These are phyloP conservation scores for Pluvianellus socialis DNA, from an alignment of 2,113 vertebrate genomes.

Conservation along the genomic window DNA sequence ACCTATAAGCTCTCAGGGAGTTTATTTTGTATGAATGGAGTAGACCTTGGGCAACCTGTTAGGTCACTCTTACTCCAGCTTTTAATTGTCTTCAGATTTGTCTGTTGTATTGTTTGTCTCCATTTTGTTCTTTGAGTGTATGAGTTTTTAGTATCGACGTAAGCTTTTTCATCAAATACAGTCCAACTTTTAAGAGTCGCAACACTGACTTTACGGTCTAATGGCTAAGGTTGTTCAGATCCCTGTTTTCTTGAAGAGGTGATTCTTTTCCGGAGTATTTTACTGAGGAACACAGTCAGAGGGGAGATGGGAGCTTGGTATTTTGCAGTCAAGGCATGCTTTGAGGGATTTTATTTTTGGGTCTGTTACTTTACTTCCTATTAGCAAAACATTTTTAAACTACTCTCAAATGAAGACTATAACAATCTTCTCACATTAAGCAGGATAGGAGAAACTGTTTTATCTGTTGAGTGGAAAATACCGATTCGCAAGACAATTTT, in stretches of 20 bases:
- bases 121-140: neutral
- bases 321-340: neutral
- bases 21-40: neutral
- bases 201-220: neutral
- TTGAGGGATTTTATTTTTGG: neutral
- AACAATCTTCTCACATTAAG: neutral
- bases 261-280: neutral
- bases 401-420: neutral
- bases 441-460: neutral
- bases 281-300: neutral
- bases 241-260: neutral
- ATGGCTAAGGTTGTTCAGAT: neutral
- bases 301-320: fast-evolving
- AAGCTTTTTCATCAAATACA: neutral
- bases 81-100: neutral
- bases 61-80: neutral
- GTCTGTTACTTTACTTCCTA: neutral
- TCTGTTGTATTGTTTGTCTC: neutral
- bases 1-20: neutral
- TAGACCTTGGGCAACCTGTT: neutral
- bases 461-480: neutral
- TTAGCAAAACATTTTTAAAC: neutral
- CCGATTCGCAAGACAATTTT: neutral
- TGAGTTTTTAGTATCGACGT: neutral
- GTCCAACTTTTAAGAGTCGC: neutral